These are phyloP conservation scores for Galerucella calmariensis DNA, from an alignment of 2,888 invertebrate genomes.

Conservation along the genomic window DNA sequence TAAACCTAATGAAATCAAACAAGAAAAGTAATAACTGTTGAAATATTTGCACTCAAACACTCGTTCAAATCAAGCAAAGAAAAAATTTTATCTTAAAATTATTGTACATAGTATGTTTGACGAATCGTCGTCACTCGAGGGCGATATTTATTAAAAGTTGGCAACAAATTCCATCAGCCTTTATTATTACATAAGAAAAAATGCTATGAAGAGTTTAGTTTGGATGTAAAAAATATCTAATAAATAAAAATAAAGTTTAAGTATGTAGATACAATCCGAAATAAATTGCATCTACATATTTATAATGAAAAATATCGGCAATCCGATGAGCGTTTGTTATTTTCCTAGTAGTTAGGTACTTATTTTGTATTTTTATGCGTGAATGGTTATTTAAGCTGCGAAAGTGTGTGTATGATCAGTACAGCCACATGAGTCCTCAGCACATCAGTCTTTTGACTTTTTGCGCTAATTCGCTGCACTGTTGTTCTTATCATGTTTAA, in stretches of 20 bases:
- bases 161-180: conserved; percentile 17
- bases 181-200: conserved; percentile 1
- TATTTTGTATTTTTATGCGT: too few species aligned
- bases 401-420: too few species aligned
- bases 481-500: too few species aligned
- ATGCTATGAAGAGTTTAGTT: not conserved
- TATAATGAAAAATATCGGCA: too few species aligned
- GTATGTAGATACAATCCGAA: not conserved
- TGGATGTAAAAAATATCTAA: not conserved
- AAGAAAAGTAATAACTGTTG: conserved; percentile 37
- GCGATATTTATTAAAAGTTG: conserved; percentile 26
- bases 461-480: too few species aligned
- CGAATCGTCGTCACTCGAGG: conserved; percentile 10
- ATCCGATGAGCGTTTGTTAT: too few species aligned
- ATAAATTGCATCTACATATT: too few species aligned
- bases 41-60: conserved; percentile 45
- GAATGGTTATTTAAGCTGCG: too few species aligned
- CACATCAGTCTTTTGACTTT: too few species aligned
- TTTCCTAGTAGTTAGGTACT: too few species aligned
- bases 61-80: conserved; percentile 49
- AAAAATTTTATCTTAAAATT: conserved; percentile 40
- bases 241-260: not conserved
- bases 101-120: conserved; percentile 47
- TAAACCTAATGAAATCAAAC: conserved; percentile 6
- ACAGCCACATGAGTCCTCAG: too few species aligned